A percentile compares a stretch with the other conserved stretches of the same genome.
Conservation (phyloP, 2,888 invertebrate genomes). For the Mechanitis messenoides region DNA sequence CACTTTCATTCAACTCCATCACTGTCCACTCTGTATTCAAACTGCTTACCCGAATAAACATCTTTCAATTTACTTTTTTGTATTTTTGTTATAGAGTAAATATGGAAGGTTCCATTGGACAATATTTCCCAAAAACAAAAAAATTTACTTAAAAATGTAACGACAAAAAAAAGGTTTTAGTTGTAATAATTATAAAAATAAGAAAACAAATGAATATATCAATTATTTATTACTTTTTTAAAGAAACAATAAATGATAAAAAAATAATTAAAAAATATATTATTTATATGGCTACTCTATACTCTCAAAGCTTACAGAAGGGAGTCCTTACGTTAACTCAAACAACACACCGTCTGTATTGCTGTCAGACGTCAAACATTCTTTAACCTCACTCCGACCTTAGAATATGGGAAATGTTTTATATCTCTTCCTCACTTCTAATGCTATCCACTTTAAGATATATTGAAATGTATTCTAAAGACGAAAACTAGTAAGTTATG, state of each 20-base stretch:
- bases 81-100: slow-evolving; percentile 23
- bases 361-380: slow-evolving; percentile 27
- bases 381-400: slow-evolving; percentile 25
- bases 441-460: background rate
- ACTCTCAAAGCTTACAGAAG: slow-evolving; percentile 22
- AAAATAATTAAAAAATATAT: no score
- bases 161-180: background rate
- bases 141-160: background rate
- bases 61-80: slow-evolving; percentile 20
- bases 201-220: background rate
- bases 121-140: background rate
- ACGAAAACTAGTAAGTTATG: background rate
- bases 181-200: background rate
- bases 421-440: slow-evolving; percentile 2
- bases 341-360: slow-evolving; percentile 26
- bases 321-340: slow-evolving; percentile 15
- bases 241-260: no score
- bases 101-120: background rate
- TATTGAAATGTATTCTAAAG: background rate
- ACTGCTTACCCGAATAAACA: slow-evolving; percentile 38
- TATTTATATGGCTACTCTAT: slow-evolving; percentile 12
- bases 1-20: slow-evolving; percentile 18
- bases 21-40: slow-evolving; percentile 21
- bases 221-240: no score
- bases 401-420: slow-evolving; percentile 7